Evolutionary conservation across 2,888 invertebrate species (phyloP).

Genomic region (Caradrina kadenii): DNA sequence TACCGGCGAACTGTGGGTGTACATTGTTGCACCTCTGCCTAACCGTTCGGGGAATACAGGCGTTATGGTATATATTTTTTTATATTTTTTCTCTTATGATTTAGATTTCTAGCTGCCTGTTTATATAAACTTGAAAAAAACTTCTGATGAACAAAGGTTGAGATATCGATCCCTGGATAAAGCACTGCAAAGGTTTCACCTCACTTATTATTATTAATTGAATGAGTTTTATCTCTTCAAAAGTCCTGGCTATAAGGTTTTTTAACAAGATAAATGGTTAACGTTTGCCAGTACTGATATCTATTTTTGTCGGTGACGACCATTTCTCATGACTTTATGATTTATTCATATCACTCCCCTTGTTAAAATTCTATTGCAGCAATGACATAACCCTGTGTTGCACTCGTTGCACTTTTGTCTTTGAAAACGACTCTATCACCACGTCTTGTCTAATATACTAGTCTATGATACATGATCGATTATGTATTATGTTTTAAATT

Average conservation of each 20-base stretch:
- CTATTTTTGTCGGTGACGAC: conserved; percentile 37
- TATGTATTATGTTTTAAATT: conserved; percentile 34
- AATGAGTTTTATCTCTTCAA: neutral
- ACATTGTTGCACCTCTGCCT: too few species aligned
- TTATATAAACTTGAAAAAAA: neutral
- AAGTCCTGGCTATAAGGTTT: conserved; percentile 1
- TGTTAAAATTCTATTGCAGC: conserved; percentile 52
- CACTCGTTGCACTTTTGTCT: conserved; percentile 58
- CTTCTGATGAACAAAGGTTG: neutral
- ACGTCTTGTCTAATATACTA: conserved; percentile 21
- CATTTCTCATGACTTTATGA: conserved; percentile 46
- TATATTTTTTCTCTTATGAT: conserved; percentile 15
- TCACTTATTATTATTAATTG: neutral
- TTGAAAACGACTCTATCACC: conserved; percentile 40
- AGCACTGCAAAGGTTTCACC: neutral
- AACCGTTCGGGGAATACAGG: too few species aligned
- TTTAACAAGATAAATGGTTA: conserved; percentile 1
- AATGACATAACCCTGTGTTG: conserved; percentile 55
- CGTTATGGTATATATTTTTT: too few species aligned
- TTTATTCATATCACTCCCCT: conserved; percentile 47
- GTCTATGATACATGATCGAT: conserved; percentile 33
- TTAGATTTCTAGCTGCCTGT: neutral
- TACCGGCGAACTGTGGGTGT: too few species aligned
- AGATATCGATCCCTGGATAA: neutral
- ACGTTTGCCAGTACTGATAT: conserved; percentile 22